Base-by-base conservation (phyloP, 1,140 invertebrate species). In the Tetramorium alpestre region DNA sequence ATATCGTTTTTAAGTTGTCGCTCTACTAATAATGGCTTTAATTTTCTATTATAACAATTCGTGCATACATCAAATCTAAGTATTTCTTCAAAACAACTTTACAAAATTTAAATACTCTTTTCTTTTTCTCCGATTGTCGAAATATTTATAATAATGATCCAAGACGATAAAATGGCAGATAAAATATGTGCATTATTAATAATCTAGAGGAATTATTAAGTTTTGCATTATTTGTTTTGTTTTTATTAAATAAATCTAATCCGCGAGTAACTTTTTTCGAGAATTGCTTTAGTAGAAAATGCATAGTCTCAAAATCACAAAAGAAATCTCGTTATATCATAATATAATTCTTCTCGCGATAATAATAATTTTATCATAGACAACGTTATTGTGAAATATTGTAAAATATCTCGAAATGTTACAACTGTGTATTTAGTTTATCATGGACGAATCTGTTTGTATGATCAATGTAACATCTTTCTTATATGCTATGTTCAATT, bases 301-400 rank as follows among this genome's bases (percentile, higher is more conserved):
- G 8, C 38, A 44, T 4, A 18, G 5, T 38, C 4, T 60, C 13
- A 76, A 76, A 44, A 41, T 11, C 2, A 0, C 33, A 60, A 18
- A 2, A 1, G 25, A 5, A n/a, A 28, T 4, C 41, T 49, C n/a
- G 3, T 44, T 1, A 1, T 51, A 18, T 33, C 38, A 25, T 49
- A 72, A 72, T 28, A 11, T 3, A 22, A 11, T 49, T 22, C 2
- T 64, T 33, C n/a, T 56, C 4, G 28, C 11, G 16, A 58, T 33
- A 41, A 38, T 76, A 76, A 58, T 33, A 56, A 73, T 73, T 33
- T 73, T 22, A 69, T 67, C 54, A 41, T 41, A 38, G 3, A 56
- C 38, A 6, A 72, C 28, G 11, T 11, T 58, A 75, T 41, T 75
- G 13, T 56, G 49, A 13, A 1, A 73, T 33, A 56, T 25, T 38